Evolutionary conservation across 2,888 invertebrate genomes (phyloP).

Genomic region (Frankliniella intonsa): DNA sequence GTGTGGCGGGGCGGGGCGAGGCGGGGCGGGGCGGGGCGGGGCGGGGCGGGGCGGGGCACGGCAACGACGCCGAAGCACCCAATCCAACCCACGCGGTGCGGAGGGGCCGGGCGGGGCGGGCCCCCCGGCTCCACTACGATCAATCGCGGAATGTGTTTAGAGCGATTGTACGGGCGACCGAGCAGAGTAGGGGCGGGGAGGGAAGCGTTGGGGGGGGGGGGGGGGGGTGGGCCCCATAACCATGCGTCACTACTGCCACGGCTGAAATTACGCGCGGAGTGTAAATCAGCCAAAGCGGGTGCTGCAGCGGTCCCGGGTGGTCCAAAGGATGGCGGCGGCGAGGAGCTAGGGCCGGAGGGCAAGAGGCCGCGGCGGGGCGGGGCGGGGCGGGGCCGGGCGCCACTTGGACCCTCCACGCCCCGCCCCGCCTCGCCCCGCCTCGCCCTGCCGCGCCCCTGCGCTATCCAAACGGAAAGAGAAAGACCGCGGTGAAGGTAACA

Average conservation of each 20-base stretch:
- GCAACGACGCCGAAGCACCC: not conserved
- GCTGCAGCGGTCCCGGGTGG: not conserved
- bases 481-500: no score
- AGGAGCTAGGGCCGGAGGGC: not conserved
- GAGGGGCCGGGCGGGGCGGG: not conserved
- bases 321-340: not conserved
- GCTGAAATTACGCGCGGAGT: slow-evolving; percentile 1
- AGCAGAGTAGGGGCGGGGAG: not conserved
- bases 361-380: not conserved
- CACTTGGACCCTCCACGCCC: no score
- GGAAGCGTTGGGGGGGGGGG: not conserved
- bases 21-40: not conserved
- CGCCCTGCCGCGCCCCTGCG: no score
- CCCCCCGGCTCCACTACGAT: not conserved
- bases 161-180: slow-evolving; percentile 14
- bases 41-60: not conserved
- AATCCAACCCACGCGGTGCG: not conserved
- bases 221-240: not conserved
- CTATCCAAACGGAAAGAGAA: no score
- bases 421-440: no score
- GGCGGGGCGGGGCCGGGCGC: not conserved
- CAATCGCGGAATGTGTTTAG: slow-evolving; percentile 22
- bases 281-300: slow-evolving; percentile 3
- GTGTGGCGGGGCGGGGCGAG: not conserved
- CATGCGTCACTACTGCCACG: slow-evolving; percentile 9